Evolutionary conservation across 2,113 vertebrate genomes (phyloP).

Genomic region (Neolamprologus ventralis): DNA sequence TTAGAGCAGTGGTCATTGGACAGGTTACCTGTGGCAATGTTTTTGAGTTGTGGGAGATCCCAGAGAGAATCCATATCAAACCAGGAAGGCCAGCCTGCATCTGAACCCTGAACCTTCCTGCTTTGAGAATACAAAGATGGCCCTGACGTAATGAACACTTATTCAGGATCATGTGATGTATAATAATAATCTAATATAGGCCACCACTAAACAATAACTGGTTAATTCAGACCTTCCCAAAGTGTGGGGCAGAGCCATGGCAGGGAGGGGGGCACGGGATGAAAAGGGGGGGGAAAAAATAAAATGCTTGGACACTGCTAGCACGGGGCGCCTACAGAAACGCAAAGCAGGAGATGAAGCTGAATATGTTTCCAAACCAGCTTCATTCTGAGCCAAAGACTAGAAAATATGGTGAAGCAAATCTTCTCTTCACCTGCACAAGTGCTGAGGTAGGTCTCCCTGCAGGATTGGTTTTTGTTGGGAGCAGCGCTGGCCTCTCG

Average conservation of each 20-base stretch:
- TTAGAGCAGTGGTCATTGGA: background rate
- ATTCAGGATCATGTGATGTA: background rate
- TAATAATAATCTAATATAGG: background rate
- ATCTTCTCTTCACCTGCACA: too few relatives aligned
- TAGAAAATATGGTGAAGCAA: fast-evolving
- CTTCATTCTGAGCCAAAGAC: too few relatives aligned
- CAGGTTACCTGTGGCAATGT: background rate
- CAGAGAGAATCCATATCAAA: background rate
- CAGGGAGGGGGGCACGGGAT: too few relatives aligned
- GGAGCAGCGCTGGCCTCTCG: too few relatives aligned
- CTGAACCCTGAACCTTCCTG: background rate
- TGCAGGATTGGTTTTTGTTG: fast-evolving
- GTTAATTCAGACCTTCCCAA: background rate
- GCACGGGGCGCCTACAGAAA: too few relatives aligned
- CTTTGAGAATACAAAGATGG: background rate
- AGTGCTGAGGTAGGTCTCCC: too few relatives aligned
- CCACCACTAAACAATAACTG: background rate
- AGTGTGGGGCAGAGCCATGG: too few relatives aligned
- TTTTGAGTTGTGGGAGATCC: background rate
- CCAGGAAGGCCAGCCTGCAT: background rate
- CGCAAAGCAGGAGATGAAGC: too few relatives aligned
- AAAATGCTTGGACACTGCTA: too few relatives aligned
- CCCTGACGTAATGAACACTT: background rate
- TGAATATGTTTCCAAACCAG: too few relatives aligned
- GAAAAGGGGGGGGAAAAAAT: too few relatives aligned